phyloP scores from a whole-genome alignment of 2,113 vertebrate genomes.

The Peromyscus maniculatus region DNA sequence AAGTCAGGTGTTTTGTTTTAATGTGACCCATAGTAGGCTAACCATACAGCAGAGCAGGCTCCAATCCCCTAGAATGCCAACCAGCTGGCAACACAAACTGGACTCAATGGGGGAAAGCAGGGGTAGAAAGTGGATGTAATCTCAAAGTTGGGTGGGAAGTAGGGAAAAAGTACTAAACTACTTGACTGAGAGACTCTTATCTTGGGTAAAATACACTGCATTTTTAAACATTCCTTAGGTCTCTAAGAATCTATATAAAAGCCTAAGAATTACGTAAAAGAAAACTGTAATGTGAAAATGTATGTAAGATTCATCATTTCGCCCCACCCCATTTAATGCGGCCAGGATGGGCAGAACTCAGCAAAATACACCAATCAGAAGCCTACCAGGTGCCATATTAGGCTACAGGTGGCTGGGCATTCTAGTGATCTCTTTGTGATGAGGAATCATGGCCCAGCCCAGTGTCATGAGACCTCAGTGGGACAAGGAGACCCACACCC shows the following conservation, averaged over 20 bases:
- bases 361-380: no score
- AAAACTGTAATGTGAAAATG: not conserved
- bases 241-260: conserved; percentile 6
- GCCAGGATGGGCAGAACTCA: no score
- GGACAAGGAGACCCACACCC: no score
- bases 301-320: not conserved
- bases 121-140: not conserved
- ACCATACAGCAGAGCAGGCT: not conserved
- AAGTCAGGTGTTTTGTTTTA: not conserved
- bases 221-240: conserved; percentile 16
- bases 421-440: no score
- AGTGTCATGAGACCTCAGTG: no score
- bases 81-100: not conserved
- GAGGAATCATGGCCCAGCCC: no score
- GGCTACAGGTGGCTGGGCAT: no score
- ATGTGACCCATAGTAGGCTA: not conserved
- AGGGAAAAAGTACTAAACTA: not conserved
- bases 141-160: not conserved
- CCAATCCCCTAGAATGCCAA: not conserved
- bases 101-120: not conserved
- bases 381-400: no score
- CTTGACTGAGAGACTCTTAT: not conserved
- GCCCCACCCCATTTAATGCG: no score
- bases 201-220: not conserved
- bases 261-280: not conserved